Evolutionary conservation across 2,113 vertebrate species (phyloP).

Genomic region (Motacilla tschutschensis): DNA sequence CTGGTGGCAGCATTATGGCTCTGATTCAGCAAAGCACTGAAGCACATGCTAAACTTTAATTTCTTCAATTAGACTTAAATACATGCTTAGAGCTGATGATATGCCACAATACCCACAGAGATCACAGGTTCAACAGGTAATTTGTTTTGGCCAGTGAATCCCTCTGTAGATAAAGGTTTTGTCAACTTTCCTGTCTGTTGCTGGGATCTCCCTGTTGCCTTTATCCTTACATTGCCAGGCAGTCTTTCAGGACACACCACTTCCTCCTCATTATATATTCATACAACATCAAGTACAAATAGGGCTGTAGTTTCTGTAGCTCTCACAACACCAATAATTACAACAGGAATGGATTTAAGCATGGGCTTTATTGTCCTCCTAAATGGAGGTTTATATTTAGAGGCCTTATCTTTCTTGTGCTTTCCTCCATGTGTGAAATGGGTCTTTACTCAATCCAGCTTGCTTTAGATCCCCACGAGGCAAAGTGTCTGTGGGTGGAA

Average conservation of each 20-base stretch:
- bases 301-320: background rate
- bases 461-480: background rate
- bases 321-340: background rate
- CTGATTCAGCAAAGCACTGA: background rate
- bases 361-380: background rate
- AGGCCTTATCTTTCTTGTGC: background rate
- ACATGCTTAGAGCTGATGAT: background rate
- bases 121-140: constrained; percentile 10
- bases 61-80: constrained; percentile 21
- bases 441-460: background rate
- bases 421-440: constrained; percentile 19
- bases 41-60: background rate
- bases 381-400: background rate
- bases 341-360: constrained; percentile 5
- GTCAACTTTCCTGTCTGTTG: background rate
- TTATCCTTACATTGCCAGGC: background rate
- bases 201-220: background rate
- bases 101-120: constrained; percentile 11
- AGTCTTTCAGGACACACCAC: background rate
- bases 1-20: background rate
- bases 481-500: background rate
- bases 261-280: background rate
- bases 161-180: background rate
- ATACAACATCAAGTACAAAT: background rate
- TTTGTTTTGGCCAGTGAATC: constrained; percentile 7